Evolutionary conservation across 2,113 vertebrate species (phyloP).

Genomic region (Colossoma macropomum): DNA sequence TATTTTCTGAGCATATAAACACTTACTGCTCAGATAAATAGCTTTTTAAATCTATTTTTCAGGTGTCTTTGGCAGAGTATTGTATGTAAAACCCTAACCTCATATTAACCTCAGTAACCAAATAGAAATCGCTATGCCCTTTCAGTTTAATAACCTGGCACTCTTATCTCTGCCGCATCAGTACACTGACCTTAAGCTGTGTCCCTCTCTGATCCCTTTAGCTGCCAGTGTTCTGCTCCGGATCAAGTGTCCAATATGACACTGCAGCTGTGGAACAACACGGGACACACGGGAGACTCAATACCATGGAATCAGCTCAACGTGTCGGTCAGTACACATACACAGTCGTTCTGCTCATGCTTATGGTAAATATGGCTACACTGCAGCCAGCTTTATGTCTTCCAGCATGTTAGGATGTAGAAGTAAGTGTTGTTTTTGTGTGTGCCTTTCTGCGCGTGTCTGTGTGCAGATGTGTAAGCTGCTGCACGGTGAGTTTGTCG

Average conservation of each 20-base stretch:
- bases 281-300: conserved; percentile 46
- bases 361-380: not conserved
- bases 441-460: not conserved
- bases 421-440: not conserved
- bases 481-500: conserved; percentile 81
- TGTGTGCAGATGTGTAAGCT: conserved; percentile 79
- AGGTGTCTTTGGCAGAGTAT: too few species aligned
- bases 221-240: conserved; percentile 86
- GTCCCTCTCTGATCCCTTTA: conserved; percentile 57
- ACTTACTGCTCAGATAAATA: too few species aligned
- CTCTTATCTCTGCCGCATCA: too few species aligned
- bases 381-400: not conserved
- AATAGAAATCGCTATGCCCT: too few species aligned
- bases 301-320: conserved; percentile 76
- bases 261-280: conserved; percentile 23
- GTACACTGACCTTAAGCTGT: not conserved
- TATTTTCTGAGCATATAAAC: too few species aligned
- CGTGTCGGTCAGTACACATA: conserved; percentile 26
- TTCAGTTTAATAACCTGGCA: too few species aligned
- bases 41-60: too few species aligned
- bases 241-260: conserved; percentile 29
- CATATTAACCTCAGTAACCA: too few species aligned
- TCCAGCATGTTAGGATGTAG: not conserved
- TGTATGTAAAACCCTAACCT: too few species aligned
- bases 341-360: not conserved